phyloP scores from a whole-genome alignment of 92 coral and sea anemone species.

The Umimayanthus chanpuru region DNA sequence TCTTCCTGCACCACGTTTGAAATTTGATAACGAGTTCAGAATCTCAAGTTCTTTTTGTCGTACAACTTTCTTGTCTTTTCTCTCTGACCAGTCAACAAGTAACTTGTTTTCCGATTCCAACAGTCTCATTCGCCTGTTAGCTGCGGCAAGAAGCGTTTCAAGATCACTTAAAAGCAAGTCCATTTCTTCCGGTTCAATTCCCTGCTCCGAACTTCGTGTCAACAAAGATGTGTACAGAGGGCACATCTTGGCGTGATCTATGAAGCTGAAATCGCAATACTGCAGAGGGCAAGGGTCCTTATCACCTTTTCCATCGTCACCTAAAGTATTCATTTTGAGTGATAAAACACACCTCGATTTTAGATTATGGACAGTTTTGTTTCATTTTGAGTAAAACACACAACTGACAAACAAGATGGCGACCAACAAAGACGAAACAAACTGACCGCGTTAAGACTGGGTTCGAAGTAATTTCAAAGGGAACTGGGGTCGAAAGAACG shows the following conservation, averaged over 20 bases:
- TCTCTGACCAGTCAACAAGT: slow-evolving; percentile 96
- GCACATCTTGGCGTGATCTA: slow-evolving; percentile 92
- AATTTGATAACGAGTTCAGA: slow-evolving; percentile 74
- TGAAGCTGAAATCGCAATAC: slow-evolving; percentile 84
- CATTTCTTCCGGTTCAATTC: slow-evolving; percentile 83
- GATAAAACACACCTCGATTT: not conserved
- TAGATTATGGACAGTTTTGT: not conserved
- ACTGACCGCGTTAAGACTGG: slow-evolving; percentile 20
- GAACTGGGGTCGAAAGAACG: not conserved
- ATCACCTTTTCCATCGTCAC: slow-evolving; percentile 85
- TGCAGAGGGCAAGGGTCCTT: slow-evolving; percentile 96
- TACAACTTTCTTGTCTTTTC: slow-evolving; percentile 96
- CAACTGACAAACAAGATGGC: slow-evolving; percentile 40
- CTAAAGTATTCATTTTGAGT: slow-evolving; percentile 25
- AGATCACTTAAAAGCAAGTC: slow-evolving; percentile 94
- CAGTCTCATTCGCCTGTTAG: slow-evolving; percentile 88
- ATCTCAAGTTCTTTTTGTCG: slow-evolving; percentile 96
- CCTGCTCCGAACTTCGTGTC: slow-evolving; percentile 79
- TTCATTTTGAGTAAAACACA: not conserved
- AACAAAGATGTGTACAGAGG: slow-evolving; percentile 89
- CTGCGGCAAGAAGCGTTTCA: slow-evolving; percentile 95
- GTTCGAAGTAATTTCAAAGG: not conserved
- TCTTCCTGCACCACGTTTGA: slow-evolving; percentile 74
- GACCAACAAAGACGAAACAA: not conserved
- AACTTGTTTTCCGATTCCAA: slow-evolving; percentile 94